Evolutionary conservation across 1,140 invertebrate genomes (phyloP), one percentile per base, ranked within the genome.

Genomic region (Pomacea maculata): DNA sequence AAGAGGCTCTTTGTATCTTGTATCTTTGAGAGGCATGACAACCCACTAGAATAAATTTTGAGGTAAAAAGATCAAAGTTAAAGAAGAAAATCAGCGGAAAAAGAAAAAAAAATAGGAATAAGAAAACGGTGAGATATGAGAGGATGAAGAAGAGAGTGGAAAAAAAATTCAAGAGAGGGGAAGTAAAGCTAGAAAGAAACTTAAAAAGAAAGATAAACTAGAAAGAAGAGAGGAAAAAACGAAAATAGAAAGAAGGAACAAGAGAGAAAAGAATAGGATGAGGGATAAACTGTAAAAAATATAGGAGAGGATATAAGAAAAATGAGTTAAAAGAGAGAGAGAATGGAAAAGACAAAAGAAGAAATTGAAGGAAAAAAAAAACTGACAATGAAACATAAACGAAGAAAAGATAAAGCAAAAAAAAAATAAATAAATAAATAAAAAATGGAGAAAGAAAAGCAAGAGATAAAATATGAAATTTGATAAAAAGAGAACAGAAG

Each of bases 181-280:
- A 74, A 70, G 64, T 54, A 74, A 68, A 81, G 63, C 76, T 73
- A 57, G 73, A 54, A 45, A 57, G 75, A 70, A 81, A 54, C 76
- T 4, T 67, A 63, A 70, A 80, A 61, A 61, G 57, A 80, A 19
- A 74, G 45, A 9, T 68, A 80, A n/a, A 70, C 2, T 6, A 45
- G 19, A 63, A 78, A 29, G 64, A 45, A 57, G 65, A 80, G 61
- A 74, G 29, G 29, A 21, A 74, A 25, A 65, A 29, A 74, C 25
- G 57, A 74, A 17, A 19, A 80, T 52, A 76, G 34, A 75, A 14
- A 68, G 29, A 75, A 19, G n/a, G 52, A 81, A 34, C 55, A 1
- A 67, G 70, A 76, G 21, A 68, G 64, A 67, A 21, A 54, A 34
- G 34, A 34, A 54, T 54, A 45, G 6, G 34, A 45, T 4, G 6